A percentile compares a stretch with the other conserved stretches of the same genome.
These are phyloP conservation scores for Microctenopoma stevenorrisi DNA, from an alignment of 2,797 vertebrate species.

Conservation along the genomic window DNA sequence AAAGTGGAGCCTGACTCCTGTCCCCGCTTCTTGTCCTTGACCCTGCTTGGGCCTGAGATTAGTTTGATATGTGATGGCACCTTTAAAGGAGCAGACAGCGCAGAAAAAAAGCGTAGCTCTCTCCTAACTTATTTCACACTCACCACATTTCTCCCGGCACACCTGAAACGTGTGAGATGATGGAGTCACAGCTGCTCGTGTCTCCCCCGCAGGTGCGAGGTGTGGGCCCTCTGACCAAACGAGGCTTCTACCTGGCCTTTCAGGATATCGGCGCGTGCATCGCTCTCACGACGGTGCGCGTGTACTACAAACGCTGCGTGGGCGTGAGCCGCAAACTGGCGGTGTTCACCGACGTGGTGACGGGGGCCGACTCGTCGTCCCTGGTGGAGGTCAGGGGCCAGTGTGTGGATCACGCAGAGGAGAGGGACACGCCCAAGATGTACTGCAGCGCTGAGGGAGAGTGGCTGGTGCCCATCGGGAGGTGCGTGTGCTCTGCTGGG, in stretches of 20 bases:
- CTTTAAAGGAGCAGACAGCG: too few species aligned
- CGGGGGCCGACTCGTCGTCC: constrained; percentile 94
- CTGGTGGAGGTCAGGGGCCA: constrained; percentile 95
- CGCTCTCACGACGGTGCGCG: constrained; percentile 91
- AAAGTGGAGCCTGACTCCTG: too few species aligned
- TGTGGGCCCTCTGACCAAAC: constrained; percentile 89
- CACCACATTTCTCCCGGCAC: too few species aligned
- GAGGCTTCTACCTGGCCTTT: constrained; percentile 96
- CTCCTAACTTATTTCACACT: too few species aligned
- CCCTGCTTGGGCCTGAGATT: neutral
- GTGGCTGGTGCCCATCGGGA: constrained; percentile 97
- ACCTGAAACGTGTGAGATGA: neutral
- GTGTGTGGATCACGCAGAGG: constrained; percentile 94
- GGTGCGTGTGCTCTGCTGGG: constrained; percentile 94
- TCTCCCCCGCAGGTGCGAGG: constrained; percentile 82
- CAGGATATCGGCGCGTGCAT: constrained; percentile 98
- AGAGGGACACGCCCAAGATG: constrained; percentile 97
- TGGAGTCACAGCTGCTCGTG: neutral
- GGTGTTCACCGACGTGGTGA: constrained; percentile 93
- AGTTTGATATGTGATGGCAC: too few species aligned
- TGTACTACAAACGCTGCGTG: constrained; percentile 96
- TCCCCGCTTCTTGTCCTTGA: neutral
- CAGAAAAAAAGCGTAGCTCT: too few species aligned
- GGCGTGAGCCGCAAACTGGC: constrained; percentile 93
- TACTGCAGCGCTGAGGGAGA: constrained; percentile 98